Percentiles rank a stretch among this genome's conserved stretches.
Conservation (phyloP, 2,888 invertebrate genomes). For the Malthinus seriepunctatus region DNA sequence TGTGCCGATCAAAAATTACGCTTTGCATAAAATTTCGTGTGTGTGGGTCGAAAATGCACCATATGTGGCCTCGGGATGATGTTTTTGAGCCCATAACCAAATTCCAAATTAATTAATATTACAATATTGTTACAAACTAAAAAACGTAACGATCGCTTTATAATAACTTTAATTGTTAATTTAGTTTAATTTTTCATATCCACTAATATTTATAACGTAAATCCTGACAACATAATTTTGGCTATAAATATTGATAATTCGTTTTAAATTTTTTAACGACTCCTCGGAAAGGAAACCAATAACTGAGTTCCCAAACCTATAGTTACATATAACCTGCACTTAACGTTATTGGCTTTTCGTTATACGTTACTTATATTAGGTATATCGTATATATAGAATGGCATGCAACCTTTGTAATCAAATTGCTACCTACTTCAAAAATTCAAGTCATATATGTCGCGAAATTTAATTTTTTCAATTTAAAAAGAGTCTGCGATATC, state of each 20-base stretch:
- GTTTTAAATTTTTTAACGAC: conserved; percentile 34
- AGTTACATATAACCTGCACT: conserved; percentile 32
- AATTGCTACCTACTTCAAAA: conserved; percentile 18
- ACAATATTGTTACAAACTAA: conserved; percentile 20
- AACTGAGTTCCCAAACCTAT: conserved; percentile 32
- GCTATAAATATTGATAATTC: conserved; percentile 32
- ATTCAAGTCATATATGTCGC: conserved; percentile 6
- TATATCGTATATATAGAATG: conserved; percentile 3
- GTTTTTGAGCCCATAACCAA: too few relatives aligned
- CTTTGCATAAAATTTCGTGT: too few relatives aligned
- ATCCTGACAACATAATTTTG: conserved; percentile 27
- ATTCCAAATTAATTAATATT: too few relatives aligned
- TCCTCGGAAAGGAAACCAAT: conserved; percentile 31
- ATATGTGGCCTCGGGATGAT: too few relatives aligned
- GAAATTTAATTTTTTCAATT: neutral
- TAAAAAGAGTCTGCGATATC: neutral
- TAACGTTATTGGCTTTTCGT: conserved; percentile 24
- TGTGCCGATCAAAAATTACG: neutral
- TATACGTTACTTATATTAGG: too few relatives aligned
- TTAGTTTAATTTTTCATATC: conserved; percentile 11
- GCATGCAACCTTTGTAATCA: conserved; percentile 23
- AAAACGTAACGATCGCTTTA: neutral
- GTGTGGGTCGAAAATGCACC: too few relatives aligned
- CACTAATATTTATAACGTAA: conserved; percentile 18
- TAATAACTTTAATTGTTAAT: conserved; percentile 9